Percentiles rank a stretch among this genome's conserved stretches.
phyloP scores from a whole-genome alignment of 2,797 vertebrate species.

The Pseudopleuronectes americanus region DNA sequence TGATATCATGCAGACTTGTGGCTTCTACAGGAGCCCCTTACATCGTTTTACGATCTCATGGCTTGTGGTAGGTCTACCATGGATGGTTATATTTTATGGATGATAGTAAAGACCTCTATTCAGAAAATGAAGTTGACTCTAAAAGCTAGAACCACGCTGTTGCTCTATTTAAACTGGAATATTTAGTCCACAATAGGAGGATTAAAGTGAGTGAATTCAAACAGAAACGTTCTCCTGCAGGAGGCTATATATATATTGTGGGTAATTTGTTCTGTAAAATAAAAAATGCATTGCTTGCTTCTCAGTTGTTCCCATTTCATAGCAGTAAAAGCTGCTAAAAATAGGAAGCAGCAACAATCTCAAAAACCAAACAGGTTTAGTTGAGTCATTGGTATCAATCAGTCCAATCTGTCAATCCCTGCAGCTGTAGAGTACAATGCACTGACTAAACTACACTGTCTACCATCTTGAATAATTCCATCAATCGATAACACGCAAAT shows the following conservation, averaged over 20 bases:
- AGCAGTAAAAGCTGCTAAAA: background rate
- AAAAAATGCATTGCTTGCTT: background rate
- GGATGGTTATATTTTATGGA: too few relatives aligned
- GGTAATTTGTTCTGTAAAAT: background rate
- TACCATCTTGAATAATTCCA: too few relatives aligned
- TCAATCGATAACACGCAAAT: too few relatives aligned
- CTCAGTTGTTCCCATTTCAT: constrained; percentile 1
- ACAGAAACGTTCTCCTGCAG: background rate
- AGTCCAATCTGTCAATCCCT: background rate
- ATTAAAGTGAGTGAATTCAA: background rate
- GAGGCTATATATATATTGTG: background rate
- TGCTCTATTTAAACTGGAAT: too few relatives aligned
- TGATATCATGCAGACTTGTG: too few relatives aligned
- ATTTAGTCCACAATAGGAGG: background rate
- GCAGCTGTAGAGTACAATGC: background rate
- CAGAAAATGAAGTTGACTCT: too few relatives aligned
- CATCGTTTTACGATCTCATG: too few relatives aligned
- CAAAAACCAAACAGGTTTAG: background rate
- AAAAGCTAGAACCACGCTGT: too few relatives aligned
- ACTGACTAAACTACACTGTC: too few relatives aligned
- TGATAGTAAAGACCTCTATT: too few relatives aligned
- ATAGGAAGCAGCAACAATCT: background rate
- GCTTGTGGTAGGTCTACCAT: too few relatives aligned
- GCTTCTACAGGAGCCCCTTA: too few relatives aligned
- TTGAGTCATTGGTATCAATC: constrained; percentile 12